Conservation (phyloP, 2,888 invertebrate genomes). For the Phania funesta region DNA sequence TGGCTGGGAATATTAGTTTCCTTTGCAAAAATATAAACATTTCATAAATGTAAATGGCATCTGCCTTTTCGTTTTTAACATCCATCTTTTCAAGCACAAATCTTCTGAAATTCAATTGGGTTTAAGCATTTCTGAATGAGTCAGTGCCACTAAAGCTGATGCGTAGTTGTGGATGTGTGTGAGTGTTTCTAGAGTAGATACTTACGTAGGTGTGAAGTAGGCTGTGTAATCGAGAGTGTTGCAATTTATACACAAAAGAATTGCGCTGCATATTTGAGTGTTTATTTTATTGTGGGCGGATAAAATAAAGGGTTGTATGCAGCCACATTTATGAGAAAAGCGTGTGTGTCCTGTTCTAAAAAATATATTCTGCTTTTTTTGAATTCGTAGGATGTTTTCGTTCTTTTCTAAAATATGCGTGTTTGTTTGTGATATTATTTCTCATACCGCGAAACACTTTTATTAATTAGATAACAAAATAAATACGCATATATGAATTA, state of each 20-base stretch:
- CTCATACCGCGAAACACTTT: too few relatives aligned
- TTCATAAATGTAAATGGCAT: too few relatives aligned
- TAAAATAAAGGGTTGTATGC: not conserved
- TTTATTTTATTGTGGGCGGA: not conserved
- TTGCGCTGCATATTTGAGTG: not conserved
- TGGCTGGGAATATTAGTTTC: not conserved
- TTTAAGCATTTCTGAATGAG: not conserved
- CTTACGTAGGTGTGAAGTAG: slow-evolving; percentile 1
- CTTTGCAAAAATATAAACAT: not conserved
- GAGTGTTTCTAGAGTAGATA: not conserved
- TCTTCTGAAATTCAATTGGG: slow-evolving; percentile 8
- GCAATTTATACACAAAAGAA: not conserved
- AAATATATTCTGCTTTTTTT: not conserved
- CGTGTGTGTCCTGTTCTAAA: slow-evolving; percentile 17
- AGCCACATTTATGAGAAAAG: not conserved
- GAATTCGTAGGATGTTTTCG: slow-evolving; percentile 31
- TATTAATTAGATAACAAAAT: too few relatives aligned
- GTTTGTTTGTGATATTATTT: slow-evolving; percentile 8
- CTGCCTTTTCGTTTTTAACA: slow-evolving; percentile 19
- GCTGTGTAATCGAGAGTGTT: not conserved
- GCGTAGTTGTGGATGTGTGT: not conserved
- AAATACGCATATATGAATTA: too few relatives aligned
- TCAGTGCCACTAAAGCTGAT: too few relatives aligned
- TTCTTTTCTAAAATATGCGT: slow-evolving; percentile 25
- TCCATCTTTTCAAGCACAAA: slow-evolving; percentile 41